A percentile compares a stretch with the other conserved stretches of the same genome.
Evolutionary conservation across 2,888 invertebrate species (phyloP).

Genomic region (Poecilus cupreus): DNA sequence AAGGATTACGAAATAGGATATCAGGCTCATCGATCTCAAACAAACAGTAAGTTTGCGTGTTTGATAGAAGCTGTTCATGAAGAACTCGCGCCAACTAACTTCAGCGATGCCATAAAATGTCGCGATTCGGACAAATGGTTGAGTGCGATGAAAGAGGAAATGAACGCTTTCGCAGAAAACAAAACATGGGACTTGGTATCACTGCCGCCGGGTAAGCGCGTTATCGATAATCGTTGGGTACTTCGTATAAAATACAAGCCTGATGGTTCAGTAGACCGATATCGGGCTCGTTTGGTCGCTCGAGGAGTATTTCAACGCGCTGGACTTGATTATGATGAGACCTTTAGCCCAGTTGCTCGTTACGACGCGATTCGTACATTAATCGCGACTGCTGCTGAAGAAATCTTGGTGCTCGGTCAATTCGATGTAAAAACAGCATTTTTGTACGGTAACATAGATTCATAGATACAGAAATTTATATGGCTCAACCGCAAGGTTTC

Average conservation of each 20-base stretch:
- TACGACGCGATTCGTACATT: conserved; percentile 47
- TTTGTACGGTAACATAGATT: conserved; percentile 65
- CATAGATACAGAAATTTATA: conserved; percentile 66
- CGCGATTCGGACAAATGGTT: conserved; percentile 60
- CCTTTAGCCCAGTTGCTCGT: conserved; percentile 62
- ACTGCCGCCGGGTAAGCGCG: conserved; percentile 55
- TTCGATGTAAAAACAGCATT: conserved; percentile 59
- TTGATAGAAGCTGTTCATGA: conserved; percentile 23
- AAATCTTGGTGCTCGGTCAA: conserved; percentile 59
- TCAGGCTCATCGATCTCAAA: not conserved
- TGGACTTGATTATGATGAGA: conserved; percentile 62
- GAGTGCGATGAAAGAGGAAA: conserved; percentile 59
- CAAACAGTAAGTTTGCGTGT: conserved; percentile 52
- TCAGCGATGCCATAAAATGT: conserved; percentile 41
- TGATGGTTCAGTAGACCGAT: conserved; percentile 60
- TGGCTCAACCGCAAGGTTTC: conserved; percentile 68
- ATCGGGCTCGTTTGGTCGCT: conserved; percentile 64
- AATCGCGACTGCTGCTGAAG: conserved; percentile 59
- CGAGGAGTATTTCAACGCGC: conserved; percentile 53
- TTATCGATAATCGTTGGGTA: conserved; percentile 46
- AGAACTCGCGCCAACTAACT: conserved; percentile 37
- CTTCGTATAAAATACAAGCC: conserved; percentile 56
- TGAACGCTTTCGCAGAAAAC: too few relatives aligned
- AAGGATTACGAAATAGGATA: conserved; percentile 15
- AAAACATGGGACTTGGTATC: conserved; percentile 47